Evolutionary conservation across 2,113 vertebrate species (phyloP).

Genomic region (Cyanocitta stelleri): DNA sequence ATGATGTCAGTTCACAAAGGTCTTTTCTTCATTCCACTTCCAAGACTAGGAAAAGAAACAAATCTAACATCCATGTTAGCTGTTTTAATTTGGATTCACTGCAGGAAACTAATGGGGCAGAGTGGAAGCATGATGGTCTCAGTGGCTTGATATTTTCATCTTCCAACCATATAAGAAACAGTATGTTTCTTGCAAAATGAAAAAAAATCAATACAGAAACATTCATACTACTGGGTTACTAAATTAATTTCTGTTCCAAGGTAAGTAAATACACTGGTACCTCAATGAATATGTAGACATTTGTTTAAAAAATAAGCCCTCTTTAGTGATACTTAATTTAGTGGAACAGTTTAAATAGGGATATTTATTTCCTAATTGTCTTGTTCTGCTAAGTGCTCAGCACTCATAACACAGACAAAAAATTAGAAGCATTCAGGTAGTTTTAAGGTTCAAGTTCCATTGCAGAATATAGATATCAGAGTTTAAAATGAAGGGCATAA

Average conservation of each 20-base stretch:
- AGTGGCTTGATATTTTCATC: background rate
- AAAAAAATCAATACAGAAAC: background rate
- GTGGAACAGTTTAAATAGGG: background rate
- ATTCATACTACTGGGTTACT: background rate
- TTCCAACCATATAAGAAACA: background rate
- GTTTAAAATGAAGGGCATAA: conserved; percentile 39
- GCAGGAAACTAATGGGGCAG: background rate
- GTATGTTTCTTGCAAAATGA: background rate
- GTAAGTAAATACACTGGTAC: background rate
- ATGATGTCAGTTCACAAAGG: background rate
- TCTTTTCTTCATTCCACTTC: background rate
- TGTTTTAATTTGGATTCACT: background rate
- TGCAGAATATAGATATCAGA: background rate
- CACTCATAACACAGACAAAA: background rate
- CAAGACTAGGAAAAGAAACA: background rate
- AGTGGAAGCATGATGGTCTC: background rate
- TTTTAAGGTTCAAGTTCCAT: background rate
- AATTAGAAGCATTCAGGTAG: background rate
- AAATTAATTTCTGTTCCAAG: background rate
- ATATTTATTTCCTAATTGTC: conserved; percentile 9
- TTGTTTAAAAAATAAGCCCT: background rate
- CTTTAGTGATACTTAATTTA: background rate
- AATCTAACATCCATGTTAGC: background rate
- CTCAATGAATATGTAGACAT: background rate
- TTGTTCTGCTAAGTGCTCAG: background rate